Base-by-base conservation (phyloP, 2,888 invertebrate species). In the Agrochola circellaris region DNA sequence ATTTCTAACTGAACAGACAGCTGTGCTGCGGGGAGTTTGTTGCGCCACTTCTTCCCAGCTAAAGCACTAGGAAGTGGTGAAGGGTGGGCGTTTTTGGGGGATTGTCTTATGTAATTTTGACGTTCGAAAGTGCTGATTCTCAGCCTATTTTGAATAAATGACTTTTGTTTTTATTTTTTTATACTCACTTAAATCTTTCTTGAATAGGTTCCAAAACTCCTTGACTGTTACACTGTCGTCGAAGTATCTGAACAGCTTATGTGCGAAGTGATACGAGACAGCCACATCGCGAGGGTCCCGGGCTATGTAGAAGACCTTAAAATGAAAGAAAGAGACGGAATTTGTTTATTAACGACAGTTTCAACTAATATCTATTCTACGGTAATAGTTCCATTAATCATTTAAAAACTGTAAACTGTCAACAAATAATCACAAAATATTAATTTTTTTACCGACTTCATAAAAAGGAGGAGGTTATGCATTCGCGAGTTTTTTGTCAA, bases 251-350 rank as follows among this genome's bases (percentile, higher is more conserved):
- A 94, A 94, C 77, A 94, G 83, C 76, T 92, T 93, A 89, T 93
- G 93, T 79, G 98, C 97, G 92, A 98, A 97, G 91, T 98, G 98
- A 92, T 97, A 98, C 0, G 98, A 98, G 0, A 98, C 98, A 0
- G 97, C 97, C 2, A 98, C 98, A 92, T 99, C 98, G 90, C 98
- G 98, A 0, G 98, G 98, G 93, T 99, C 98, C 64, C 99, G 96
- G 0, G 98, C 98, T 7, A 98, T 97, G 91, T 98, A 99, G 60
- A 98, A 96, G 11, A 98, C 94, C 92, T 92, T 42, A 0, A 42
- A 70, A 61, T n/a, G 1, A n/a, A 66, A 26, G 9, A 30, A 23
- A 26, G 42, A 15, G 20, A 15, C 1, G 23, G 30, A 30, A 34
- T 15, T 17, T 1, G 30, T 60, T 26, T n/a, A 23, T 15, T 15